phyloP scores from a whole-genome alignment of 2,113 vertebrate genomes.

The Actenoides hombroni region DNA sequence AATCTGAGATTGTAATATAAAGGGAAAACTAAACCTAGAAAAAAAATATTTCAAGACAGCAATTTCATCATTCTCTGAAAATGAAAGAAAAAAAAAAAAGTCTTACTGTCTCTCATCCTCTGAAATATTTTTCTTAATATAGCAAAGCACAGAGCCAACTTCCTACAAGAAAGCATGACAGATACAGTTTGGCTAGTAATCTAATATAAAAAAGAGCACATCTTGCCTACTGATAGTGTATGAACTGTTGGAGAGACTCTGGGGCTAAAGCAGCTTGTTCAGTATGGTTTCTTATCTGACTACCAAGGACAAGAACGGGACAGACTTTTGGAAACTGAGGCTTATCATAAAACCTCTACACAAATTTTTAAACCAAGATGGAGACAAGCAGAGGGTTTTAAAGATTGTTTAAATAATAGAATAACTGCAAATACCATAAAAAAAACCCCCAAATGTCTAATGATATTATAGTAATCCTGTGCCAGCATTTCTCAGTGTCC shows the following conservation, averaged over 20 bases:
- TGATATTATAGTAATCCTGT: background rate
- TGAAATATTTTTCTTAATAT: background rate
- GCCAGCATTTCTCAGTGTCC: slow-evolving; percentile 13
- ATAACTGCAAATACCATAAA: background rate
- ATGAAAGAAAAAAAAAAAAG: background rate
- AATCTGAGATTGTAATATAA: background rate
- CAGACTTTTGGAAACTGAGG: background rate
- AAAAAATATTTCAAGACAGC: background rate
- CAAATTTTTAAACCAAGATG: background rate
- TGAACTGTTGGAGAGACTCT: background rate
- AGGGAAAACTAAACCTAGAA: background rate
- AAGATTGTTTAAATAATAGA: background rate
- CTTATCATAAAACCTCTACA: background rate
- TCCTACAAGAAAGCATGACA: background rate
- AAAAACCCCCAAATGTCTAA: background rate
- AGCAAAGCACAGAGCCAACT: background rate
- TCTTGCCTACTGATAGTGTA: background rate
- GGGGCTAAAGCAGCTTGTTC: background rate
- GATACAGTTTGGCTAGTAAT: background rate
- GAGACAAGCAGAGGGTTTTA: background rate
- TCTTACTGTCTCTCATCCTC: background rate
- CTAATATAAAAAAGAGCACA: background rate
- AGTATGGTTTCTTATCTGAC: background rate
- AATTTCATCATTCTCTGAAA: background rate
- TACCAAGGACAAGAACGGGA: background rate